Evolutionary conservation across 2,797 vertebrate species (phyloP), one percentile per base, ranked within the genome.

Genomic region (Peromyscus attwateri): DNA sequence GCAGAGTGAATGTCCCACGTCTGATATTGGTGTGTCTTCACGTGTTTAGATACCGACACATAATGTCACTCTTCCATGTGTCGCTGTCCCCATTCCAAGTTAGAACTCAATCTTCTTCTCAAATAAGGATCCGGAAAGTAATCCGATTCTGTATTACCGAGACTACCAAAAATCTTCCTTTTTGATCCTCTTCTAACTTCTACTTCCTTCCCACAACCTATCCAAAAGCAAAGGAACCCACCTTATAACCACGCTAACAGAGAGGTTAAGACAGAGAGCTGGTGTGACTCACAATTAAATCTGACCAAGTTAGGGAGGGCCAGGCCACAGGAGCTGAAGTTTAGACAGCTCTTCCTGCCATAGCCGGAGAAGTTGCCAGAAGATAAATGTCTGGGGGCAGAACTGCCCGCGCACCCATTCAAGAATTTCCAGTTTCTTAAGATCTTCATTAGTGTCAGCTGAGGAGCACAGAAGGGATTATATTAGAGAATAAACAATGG

Each of bases 371-470:
- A 16, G 84, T 46, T 92, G 70, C 43, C 49, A 64, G 49, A 95
- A 92, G 77, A 82, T 21, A 68, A n/a, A 19, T 3, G 40, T 60
- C 55, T 29, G 16, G 21, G 49, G 75, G 27, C 43, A 90, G 79
- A 97, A 82, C 19, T 43, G 49, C 55, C 27, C 79, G 21, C 76
- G 71, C 76, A 88, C 93, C 91, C 83, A 82, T 88, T 96, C 93
- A 93, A 90, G 93, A 96, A 93, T 96, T 96, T 98, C 92, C 90
- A 96, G 94, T 96, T 96, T 96, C 68, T 96, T 64, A 31, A 94
- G 40, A 80, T 43, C 23, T 57, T 93, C 70, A 64, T 94, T 87
- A 57, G 66, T 29, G 87, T 88, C 94, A 90, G 70, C 31, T 73
- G 66, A 95, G 70, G 66, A 21, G 0, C 62, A 11, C 7, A n/a